phyloP scores from a whole-genome alignment of 1,140 invertebrate genomes.

The Cecropterus lyciades region DNA sequence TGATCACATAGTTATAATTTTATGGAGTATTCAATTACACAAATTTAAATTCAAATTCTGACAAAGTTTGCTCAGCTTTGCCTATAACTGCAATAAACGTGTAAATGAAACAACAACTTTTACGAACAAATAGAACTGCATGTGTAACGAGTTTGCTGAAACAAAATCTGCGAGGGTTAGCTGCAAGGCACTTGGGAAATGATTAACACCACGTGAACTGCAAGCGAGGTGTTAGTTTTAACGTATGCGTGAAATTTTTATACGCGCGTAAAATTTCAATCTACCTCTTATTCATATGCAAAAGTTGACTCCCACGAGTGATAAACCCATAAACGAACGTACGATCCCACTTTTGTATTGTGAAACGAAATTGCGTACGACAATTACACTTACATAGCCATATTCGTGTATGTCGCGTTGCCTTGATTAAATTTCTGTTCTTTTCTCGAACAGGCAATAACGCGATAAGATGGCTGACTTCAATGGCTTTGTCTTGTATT shows the following conservation, averaged over 20 bases:
- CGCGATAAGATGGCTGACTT: slow-evolving; percentile 23
- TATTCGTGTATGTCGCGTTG: slow-evolving; percentile 27
- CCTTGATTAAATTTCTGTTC: slow-evolving; percentile 44
- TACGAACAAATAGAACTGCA: not conserved
- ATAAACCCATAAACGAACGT: slow-evolving; percentile 36
- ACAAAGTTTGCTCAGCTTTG: no score
- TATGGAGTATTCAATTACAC: no score
- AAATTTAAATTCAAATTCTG: no score
- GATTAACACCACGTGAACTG: slow-evolving; percentile 28
- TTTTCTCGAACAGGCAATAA: slow-evolving; percentile 40
- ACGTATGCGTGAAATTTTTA: slow-evolving; percentile 71
- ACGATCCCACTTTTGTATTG: slow-evolving; percentile 40
- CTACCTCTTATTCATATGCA: slow-evolving; percentile 74
- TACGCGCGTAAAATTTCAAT: slow-evolving; percentile 75
- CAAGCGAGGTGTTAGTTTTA: slow-evolving; percentile 48
- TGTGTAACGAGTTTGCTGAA: no score
- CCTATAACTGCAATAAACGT: no score
- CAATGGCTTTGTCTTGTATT: slow-evolving; percentile 32
- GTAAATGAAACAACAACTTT: not conserved
- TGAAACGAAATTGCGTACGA: slow-evolving; percentile 38
- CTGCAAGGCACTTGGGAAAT: slow-evolving; percentile 36
- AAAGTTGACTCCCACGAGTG: slow-evolving; percentile 56
- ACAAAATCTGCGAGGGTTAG: slow-evolving; percentile 25
- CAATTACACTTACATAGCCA: slow-evolving; percentile 37
- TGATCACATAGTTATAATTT: no score